Base-by-base conservation (phyloP, 2,113 vertebrate genomes). In the Leiothrix lutea region DNA sequence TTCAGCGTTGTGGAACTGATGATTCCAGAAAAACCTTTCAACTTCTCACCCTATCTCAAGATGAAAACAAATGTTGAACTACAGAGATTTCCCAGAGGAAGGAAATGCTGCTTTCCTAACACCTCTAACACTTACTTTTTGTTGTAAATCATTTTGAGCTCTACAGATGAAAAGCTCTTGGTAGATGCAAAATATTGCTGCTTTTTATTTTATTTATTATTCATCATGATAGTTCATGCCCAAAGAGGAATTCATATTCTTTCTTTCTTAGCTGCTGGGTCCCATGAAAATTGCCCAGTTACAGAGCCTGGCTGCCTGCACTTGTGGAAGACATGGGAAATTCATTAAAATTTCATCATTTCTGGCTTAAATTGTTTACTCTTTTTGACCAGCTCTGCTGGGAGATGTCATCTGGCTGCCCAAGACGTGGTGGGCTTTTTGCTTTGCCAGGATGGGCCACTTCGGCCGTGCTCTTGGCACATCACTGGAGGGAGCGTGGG, bases 181-280 rank as follows among this genome's bases (percentile, higher is more conserved):
- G 67, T 90, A 95, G 92, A 96, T 95, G 94, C 93, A 97, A 96
- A 97, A 86, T 96, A 95, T 92, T 86, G 74, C 92, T 88, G 85
- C 94, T 96, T 92, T 95, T 96, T 95, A 88, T 94, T 96, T 97
- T 97, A 97, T 96, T 97, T 94, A 97, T 97, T 97, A 97, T 96
- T 96, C 93, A 96, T 95, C 93, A 71, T 66, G 74, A 80, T 93
- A 61, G 87, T 95, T 95, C 64, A 26, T 94, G 67, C 85, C 95
- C 81, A 90, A 94, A 91, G 75, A 95, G 78, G 87, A 94, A 95
- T 88, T 92, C 44, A 5, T 69, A 74, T 62, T 83, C 93, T 89
- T 90, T 61, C 89, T 87, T 69, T 66, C 72, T 73, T 62, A 77
- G 79, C 85, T 86, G 45, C 71, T 70, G 84, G 58, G 74, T 69